A percentile compares a stretch with the other conserved stretches of the same genome.
Evolutionary conservation across 2,888 invertebrate genomes (phyloP).

Genomic region (Tiliacea aurago): DNA sequence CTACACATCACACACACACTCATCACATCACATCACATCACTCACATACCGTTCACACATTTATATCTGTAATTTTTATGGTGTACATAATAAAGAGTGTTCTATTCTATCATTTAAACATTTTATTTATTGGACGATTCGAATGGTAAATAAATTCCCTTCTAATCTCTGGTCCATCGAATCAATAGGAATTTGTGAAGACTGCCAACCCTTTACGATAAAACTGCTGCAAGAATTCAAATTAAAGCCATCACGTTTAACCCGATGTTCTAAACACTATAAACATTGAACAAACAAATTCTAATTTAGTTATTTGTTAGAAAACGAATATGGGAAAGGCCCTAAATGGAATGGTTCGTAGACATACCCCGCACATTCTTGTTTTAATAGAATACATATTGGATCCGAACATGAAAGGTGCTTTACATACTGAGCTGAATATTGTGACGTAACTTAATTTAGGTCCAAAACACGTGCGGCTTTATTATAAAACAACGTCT

Average conservation of each 20-base stretch:
- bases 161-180: not conserved
- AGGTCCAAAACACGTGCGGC: not conserved
- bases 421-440: not conserved
- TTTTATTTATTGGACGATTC: not conserved
- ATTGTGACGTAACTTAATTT: not conserved
- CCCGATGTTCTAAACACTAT: constrained; percentile 52
- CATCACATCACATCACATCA: too few species aligned
- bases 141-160: not conserved
- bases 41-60: too few species aligned
- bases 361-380: constrained; percentile 32
- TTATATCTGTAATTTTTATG: too few species aligned
- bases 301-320: constrained; percentile 58
- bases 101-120: too few species aligned
- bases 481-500: not conserved
- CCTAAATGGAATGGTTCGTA: constrained; percentile 12
- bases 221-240: constrained; percentile 54
- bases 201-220: constrained; percentile 25
- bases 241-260: constrained; percentile 43
- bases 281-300: constrained; percentile 53
- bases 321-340: constrained; percentile 19
- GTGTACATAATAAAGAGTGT: too few species aligned
- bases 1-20: too few species aligned
- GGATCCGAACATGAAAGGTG: constrained; percentile 9
- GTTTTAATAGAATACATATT: constrained; percentile 24
- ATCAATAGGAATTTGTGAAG: constrained; percentile 22